Conservation (phyloP, 2,888 invertebrate genomes). For the Microplitis deprimator region DNA sequence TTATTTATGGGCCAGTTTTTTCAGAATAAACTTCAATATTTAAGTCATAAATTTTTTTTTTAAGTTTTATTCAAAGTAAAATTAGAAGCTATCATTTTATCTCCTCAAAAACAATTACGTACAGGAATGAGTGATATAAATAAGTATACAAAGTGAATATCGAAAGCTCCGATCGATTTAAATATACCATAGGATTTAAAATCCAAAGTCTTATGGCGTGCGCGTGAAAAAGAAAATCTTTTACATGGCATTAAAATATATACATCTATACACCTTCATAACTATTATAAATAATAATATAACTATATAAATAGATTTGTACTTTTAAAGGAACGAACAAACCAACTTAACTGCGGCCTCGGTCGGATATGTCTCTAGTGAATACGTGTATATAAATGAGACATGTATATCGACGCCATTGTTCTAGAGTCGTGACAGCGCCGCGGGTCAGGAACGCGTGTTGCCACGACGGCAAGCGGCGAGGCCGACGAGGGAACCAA, state of each 20-base stretch:
- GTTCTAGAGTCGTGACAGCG: constrained; percentile 69
- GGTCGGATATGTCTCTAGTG: constrained; percentile 50
- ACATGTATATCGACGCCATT: constrained; percentile 68
- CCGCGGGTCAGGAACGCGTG: constrained; percentile 68
- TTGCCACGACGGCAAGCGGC: constrained; percentile 51
- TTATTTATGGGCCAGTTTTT: too few species aligned
- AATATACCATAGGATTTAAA: constrained; percentile 45
- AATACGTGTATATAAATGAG: constrained; percentile 66
- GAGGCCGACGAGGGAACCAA: constrained; percentile 41
- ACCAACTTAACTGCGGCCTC: not conserved
- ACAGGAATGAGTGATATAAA: not conserved
- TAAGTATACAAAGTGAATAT: constrained; percentile 40
- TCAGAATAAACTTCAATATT: too few species aligned
- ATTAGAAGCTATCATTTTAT: too few species aligned
- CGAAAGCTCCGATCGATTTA: constrained; percentile 48
- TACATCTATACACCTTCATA: not conserved
- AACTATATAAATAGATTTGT: constrained; percentile 1
- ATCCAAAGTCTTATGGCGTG: constrained; percentile 21
- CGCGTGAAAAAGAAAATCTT: constrained; percentile 29
- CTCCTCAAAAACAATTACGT: not conserved
- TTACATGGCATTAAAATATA: not conserved
- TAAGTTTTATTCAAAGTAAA: too few species aligned
- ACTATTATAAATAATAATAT: not conserved
- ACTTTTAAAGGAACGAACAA: not conserved
- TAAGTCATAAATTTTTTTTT: too few species aligned